Base-by-base conservation (phyloP, 2,888 invertebrate genomes). In the Thereva unica region DNA sequence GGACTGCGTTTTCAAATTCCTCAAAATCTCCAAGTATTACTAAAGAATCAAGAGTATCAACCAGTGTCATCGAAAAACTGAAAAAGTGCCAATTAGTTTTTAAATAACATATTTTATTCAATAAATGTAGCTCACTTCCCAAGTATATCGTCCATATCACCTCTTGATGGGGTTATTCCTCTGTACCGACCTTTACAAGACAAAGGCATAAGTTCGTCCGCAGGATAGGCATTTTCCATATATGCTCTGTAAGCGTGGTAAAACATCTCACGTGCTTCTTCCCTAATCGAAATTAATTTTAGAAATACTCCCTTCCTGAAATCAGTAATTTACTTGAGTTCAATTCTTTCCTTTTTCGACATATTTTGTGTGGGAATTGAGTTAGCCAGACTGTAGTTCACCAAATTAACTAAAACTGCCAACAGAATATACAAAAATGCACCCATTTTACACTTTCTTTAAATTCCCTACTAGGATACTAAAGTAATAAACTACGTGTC, bases 161-260 rank as follows among this genome's bases (percentile, higher is more conserved):
- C 98, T 56, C 98, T 85, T 72, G 91, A 91, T 4, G 94, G 91
- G 59, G 95, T 93, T 5, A 93, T 85, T 4, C 95, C 97, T 74
- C 95, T 85, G 81, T 90, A 95, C 64, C 98, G 84, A 38, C 97
- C 98, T 76, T 90, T 89, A 80, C 98, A 98, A 76, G 92, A 93
- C 44, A 98, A 83, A 1, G 98, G 98, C 97, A 97, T 97, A 72
- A 98, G 82, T 82, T 99, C 98, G 83, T 98, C 98, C 12, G 97
- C 97, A 63, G 98, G 98, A 82, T 93, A 99, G 9, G 98, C 98
- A 84, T 97, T 91, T 75, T 92, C 92, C 95, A 97, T 97, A 76
- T 97, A 97, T 1, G 95, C 92, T 76, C 90, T 85, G 78, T 96
- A 97, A 4, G 95, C 97, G 85, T 97, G 97, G 79, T 95, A 93